Conservation (phyloP, 2,888 invertebrate genomes). For the Hirtodrosophila confusa region DNA sequence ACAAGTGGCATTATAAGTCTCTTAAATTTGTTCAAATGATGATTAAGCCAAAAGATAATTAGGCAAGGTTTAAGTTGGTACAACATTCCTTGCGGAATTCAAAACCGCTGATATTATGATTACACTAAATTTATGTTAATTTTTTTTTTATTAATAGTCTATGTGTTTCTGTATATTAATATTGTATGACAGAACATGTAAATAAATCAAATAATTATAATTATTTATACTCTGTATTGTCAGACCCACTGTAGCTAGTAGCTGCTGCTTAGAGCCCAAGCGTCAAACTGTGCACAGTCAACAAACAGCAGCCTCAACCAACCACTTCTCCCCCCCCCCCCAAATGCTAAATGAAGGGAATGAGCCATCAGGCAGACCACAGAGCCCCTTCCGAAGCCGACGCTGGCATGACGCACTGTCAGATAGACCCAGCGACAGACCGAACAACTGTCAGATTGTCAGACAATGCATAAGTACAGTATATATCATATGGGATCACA, state of each 20-base stretch:
- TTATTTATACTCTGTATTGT: too few relatives aligned
- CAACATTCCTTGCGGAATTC: too few relatives aligned
- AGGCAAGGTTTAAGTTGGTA: too few relatives aligned
- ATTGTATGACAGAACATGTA: neutral
- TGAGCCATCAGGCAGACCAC: constrained; percentile 12
- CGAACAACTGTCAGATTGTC: constrained; percentile 23
- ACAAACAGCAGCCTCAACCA: constrained; percentile 6
- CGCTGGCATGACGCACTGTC: constrained; percentile 36
- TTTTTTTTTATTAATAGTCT: too few relatives aligned
- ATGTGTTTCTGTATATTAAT: too few relatives aligned
- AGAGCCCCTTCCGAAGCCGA: constrained; percentile 12
- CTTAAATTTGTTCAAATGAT: too few relatives aligned
- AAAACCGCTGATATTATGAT: too few relatives aligned
- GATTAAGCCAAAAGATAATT: too few relatives aligned
- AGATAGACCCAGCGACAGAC: constrained; percentile 29
- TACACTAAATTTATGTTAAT: too few relatives aligned
- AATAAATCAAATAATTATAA: neutral
- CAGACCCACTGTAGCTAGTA: neutral
- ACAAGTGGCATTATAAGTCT: too few relatives aligned
- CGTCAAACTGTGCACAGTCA: constrained; percentile 32
- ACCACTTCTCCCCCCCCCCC: neutral
- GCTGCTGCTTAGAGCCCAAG: constrained; percentile 7
- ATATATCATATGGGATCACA: constrained; percentile 34
- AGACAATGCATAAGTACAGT: constrained; percentile 15
- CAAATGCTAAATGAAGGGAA: constrained; percentile 7